A percentile compares a stretch with the other conserved stretches of the same genome.
Evolutionary conservation across 2,113 vertebrate species (phyloP).

Genomic region (Archocentrus centrarchus): DNA sequence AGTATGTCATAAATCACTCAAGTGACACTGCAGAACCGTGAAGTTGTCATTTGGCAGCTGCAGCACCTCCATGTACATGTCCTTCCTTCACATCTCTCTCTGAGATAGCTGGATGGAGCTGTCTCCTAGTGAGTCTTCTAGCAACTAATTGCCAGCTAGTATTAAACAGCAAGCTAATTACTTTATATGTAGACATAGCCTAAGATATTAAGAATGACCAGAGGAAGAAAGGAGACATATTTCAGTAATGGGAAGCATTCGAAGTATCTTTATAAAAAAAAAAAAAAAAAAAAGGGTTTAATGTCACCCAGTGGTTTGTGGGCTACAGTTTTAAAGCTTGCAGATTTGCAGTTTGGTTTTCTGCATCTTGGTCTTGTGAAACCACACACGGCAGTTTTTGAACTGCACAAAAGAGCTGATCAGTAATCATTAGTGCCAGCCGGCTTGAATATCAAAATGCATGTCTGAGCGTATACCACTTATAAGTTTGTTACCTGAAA

Average conservation of each 20-base stretch:
- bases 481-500: not conserved
- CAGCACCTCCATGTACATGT: not conserved
- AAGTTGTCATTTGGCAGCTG: not conserved
- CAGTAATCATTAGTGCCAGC: not conserved
- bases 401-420: not conserved
- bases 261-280: not conserved
- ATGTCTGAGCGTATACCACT: not conserved
- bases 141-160: not conserved
- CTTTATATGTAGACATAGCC: not conserved
- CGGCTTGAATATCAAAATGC: not conserved
- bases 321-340: not conserved
- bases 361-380: not conserved
- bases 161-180: not conserved
- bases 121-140: not conserved
- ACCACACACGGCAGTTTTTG: not conserved
- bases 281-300: not conserved
- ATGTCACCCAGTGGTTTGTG: not conserved
- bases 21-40: accelerated
- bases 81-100: not conserved
- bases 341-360: not conserved
- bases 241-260: not conserved
- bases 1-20: not conserved
- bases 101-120: not conserved
- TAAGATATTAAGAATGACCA: not conserved
- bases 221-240: not conserved